Conservation (phyloP, 2,888 invertebrate genomes). For the Choreutis nemorana region DNA sequence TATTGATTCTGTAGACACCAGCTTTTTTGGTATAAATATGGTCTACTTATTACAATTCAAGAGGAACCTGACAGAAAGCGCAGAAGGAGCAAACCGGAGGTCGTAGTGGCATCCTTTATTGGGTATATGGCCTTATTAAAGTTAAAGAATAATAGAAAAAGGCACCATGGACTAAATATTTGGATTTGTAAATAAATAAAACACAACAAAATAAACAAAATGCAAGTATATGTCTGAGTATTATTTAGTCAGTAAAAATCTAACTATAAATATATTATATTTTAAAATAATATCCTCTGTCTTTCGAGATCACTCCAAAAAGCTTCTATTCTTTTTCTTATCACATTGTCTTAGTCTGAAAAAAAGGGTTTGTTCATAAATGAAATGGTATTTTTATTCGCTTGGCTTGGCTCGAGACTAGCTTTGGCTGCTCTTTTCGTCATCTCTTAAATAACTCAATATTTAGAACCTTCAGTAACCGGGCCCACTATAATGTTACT, state of each 20-base stretch:
- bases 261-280: constrained; percentile 21
- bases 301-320: constrained; percentile 57
- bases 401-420: background rate
- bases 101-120: too few species aligned
- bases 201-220: constrained; percentile 14
- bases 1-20: too few species aligned
- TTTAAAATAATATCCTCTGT: constrained; percentile 27
- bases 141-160: background rate
- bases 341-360: constrained; percentile 37
- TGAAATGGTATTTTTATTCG: constrained; percentile 3
- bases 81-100: too few species aligned
- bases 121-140: too few species aligned
- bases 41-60: too few species aligned
- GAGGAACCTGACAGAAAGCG: too few species aligned
- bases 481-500: too few species aligned
- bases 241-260: constrained; percentile 10
- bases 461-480: too few species aligned
- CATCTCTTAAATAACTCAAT: too few species aligned
- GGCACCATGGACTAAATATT: constrained; percentile 5
- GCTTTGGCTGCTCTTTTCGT: too few species aligned
- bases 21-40: too few species aligned
- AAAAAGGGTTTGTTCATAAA: constrained; percentile 17
- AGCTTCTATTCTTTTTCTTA: constrained; percentile 45
- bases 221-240: constrained; percentile 16
- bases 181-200: constrained; percentile 8